phyloP scores from a whole-genome alignment of 2,797 vertebrate genomes.

The Bovichtus variegatus region DNA sequence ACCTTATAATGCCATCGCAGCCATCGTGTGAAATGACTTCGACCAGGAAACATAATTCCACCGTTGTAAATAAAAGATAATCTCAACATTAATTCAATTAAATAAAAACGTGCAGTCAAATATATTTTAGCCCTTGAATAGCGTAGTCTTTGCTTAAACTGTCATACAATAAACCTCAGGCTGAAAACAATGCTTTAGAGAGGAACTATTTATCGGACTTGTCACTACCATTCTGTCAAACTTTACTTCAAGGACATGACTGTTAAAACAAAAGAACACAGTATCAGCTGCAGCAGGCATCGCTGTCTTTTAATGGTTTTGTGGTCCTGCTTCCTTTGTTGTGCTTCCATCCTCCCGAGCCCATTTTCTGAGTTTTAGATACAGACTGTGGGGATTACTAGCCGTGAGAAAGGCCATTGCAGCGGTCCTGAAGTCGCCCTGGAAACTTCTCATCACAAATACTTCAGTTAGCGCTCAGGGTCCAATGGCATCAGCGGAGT shows the following conservation, averaged over 20 bases:
- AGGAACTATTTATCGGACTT: background rate
- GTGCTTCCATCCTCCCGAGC: background rate
- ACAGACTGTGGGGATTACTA: background rate
- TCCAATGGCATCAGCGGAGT: conserved; percentile 32
- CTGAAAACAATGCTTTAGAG: background rate
- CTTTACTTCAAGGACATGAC: background rate
- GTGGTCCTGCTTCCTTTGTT: background rate
- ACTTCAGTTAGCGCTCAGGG: conserved; percentile 52
- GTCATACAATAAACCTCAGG: background rate
- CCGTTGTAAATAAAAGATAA: background rate
- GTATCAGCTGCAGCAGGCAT: background rate
- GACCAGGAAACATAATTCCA: background rate
- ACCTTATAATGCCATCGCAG: too few species aligned
- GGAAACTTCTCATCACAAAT: conserved; percentile 45
- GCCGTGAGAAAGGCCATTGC: conserved; percentile 1
- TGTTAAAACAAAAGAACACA: conserved; percentile 4
- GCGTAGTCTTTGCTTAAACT: background rate
- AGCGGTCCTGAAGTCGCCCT: conserved; percentile 10
- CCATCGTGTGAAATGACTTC: too few species aligned
- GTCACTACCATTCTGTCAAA: background rate
- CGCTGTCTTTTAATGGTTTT: conserved; percentile 2
- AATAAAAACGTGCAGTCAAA: background rate
- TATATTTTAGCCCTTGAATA: too few species aligned
- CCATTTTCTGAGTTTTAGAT: conserved; percentile 15
- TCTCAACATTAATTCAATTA: background rate